phyloP scores from a whole-genome alignment of 2,888 invertebrate species.

The Mimas tiliae region DNA sequence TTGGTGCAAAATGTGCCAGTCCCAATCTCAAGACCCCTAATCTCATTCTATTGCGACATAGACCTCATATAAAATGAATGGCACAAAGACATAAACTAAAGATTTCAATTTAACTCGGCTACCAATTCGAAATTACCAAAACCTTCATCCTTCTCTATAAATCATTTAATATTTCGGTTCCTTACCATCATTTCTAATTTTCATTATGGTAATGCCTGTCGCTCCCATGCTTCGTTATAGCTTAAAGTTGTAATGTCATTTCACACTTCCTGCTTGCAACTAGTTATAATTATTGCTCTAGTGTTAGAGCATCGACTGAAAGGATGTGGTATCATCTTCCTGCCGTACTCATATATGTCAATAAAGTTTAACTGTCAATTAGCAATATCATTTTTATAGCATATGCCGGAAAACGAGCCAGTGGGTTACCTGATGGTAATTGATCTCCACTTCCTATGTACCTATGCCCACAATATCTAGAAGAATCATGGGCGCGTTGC shows the following conservation, averaged over 20 bases:
- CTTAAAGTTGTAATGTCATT: neutral
- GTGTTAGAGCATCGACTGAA: neutral
- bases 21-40: too few species aligned
- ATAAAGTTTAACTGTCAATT: too few species aligned
- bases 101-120: neutral
- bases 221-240: neutral
- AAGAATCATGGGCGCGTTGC: too few species aligned
- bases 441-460: too few species aligned
- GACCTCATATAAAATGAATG: neutral
- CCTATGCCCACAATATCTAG: too few species aligned
- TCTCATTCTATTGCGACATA: too few species aligned
- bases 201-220: slow-evolving; percentile 18
- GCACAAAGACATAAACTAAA: neutral
- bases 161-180: slow-evolving; percentile 18
- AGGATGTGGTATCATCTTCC: neutral
- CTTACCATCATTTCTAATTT: slow-evolving; percentile 14
- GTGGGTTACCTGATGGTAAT: too few species aligned
- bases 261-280: neutral
- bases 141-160: neutral
- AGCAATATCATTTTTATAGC: too few species aligned
- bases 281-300: neutral
- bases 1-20: too few species aligned
- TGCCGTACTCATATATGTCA: too few species aligned
- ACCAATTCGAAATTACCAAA: neutral
- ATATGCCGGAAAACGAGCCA: too few species aligned